Evolutionary conservation across 2,797 vertebrate genomes (phyloP), one percentile per base, ranked within the genome.

Genomic region (Clamator glandarius): DNA sequence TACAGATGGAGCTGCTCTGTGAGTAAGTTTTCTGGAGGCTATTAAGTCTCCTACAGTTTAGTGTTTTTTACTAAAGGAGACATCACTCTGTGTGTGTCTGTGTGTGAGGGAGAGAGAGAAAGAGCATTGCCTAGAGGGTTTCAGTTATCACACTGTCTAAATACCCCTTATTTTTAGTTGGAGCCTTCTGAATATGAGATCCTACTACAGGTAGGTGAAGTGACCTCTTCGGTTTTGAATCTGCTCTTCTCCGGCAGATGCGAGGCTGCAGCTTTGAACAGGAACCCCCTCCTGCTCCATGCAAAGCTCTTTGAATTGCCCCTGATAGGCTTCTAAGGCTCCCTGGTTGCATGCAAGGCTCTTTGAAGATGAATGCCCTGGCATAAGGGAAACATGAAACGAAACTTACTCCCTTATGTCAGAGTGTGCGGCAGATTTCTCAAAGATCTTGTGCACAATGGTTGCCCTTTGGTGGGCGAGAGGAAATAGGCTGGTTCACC

Each of bases 281-380:
- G 78, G 72, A 92, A 36, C 93, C 95, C 91, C 93, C 96, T 96
- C 94, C 95, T 95, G 96, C 93, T 96, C 81, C 48, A 72, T 75
- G 92, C 85, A 92, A 84, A 96, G 95, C 92, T 95, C 95, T 97
- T 96, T 97, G 96, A 96, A 96, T 96, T 78, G 94, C 90, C 94
- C 95, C 96, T 80, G 92, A 90, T 93, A 41, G 0, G 41, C 90
- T 97, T 96, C 97, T 94, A 24, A 97, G 93, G 93, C 94, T 95
- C 89, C 93, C 84, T 2, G 35, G 87, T 73, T 93, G 87, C 3
- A 11, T 33, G 89, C 0, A 4, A 91, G 92, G 50, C 17, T 3
- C 92, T 97, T 97, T 97, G 97, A 97, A 96, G 96, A 96, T 95
- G 90, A 96, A 96, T 95, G 85, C 51, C 91, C 94, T 73, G 62